Conservation (phyloP, 2,113 vertebrate species). For the Xiphophorus couchianus region DNA sequence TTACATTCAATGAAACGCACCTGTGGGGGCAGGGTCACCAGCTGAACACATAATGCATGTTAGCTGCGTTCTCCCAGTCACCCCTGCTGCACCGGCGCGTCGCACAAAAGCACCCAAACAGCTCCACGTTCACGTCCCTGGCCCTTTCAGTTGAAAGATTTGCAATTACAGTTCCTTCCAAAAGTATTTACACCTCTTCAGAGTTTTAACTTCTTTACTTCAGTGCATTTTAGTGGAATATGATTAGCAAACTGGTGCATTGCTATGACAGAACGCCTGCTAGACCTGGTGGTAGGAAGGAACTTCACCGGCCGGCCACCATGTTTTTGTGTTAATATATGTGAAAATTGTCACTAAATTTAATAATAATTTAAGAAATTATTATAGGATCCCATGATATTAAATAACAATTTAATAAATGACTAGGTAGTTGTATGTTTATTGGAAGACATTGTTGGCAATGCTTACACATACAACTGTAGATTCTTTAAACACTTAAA, state of each 20-base stretch:
- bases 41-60: neutral
- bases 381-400: too few relatives aligned
- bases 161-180: neutral
- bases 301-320: too few relatives aligned
- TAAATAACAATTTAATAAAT: too few relatives aligned
- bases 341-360: too few relatives aligned
- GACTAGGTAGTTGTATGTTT: too few relatives aligned
- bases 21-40: slow-evolving; percentile 28
- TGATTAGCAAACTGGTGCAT: neutral
- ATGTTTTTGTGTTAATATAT: too few relatives aligned
- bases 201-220: neutral
- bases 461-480: too few relatives aligned
- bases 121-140: neutral
- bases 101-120: neutral
- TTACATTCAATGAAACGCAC: slow-evolving; percentile 18
- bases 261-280: neutral
- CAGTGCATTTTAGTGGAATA: neutral
- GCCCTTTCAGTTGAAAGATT: neutral
- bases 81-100: neutral
- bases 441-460: too few relatives aligned
- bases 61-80: neutral
- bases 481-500: too few relatives aligned
- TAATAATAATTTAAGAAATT: too few relatives aligned
- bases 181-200: neutral
- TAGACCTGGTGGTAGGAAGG: too few relatives aligned